Conservation (phyloP, 1,140 invertebrate genomes). For the Procambarus virginalis region DNA sequence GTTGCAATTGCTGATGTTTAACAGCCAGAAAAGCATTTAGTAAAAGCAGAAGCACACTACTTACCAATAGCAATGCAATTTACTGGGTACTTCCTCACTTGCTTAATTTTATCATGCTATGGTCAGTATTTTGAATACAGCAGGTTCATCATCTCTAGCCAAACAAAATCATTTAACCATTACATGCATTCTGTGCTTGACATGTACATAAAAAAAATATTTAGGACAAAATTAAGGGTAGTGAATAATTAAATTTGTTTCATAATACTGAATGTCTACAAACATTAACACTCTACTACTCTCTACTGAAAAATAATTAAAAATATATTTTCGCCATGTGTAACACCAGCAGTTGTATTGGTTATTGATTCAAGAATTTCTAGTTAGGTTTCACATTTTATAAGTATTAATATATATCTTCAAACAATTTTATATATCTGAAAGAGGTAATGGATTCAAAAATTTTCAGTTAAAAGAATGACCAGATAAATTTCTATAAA, state of each 20-base stretch:
- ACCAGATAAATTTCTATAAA: too few relatives aligned
- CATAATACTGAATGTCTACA: background rate
- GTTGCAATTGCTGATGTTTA: conserved; percentile 28
- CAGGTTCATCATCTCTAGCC: conserved; percentile 25
- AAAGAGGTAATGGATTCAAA: too few relatives aligned
- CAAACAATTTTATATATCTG: too few relatives aligned
- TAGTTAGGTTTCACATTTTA: background rate
- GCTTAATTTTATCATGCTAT: conserved; percentile 42
- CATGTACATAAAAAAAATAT: conserved; percentile 16
- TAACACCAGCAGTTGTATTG: conserved; percentile 47
- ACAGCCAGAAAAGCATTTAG: conserved; percentile 25
- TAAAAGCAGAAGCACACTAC: conserved; percentile 23
- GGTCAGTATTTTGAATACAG: conserved; percentile 27
- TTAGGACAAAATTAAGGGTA: background rate
- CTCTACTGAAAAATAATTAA: background rate
- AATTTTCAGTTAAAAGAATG: too few relatives aligned
- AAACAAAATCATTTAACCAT: conserved; percentile 7
- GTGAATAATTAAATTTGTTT: conserved; percentile 19
- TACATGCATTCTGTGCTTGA: conserved; percentile 35
- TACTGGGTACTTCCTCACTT: background rate
- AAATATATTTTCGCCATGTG: background rate
- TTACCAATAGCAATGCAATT: conserved; percentile 31
- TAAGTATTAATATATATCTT: background rate
- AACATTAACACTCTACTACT: background rate
- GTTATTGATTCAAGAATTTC: background rate